Evolutionary conservation across 2,797 vertebrate genomes (phyloP).

Genomic region (Enoplosus armatus): DNA sequence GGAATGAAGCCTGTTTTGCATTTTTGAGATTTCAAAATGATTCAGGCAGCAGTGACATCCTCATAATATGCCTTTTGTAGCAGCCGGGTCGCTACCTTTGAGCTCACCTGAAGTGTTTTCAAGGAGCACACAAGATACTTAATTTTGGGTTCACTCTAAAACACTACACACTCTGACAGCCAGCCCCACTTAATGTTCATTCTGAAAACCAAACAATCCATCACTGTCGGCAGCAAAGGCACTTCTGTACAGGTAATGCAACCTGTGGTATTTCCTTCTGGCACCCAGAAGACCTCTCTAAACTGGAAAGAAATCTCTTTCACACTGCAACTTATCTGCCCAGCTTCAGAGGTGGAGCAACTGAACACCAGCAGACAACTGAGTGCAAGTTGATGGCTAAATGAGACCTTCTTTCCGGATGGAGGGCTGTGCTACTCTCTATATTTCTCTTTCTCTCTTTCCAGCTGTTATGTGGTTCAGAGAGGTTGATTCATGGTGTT

Average conservation of each 20-base stretch:
- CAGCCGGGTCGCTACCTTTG: slow-evolving; percentile 45
- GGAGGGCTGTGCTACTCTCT: neutral
- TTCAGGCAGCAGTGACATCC: slow-evolving; percentile 2
- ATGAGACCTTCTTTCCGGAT: neutral
- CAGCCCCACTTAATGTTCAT: slow-evolving; percentile 49
- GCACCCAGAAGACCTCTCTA: slow-evolving; percentile 19
- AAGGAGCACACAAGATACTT: slow-evolving; percentile 43
- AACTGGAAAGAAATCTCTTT: slow-evolving; percentile 26
- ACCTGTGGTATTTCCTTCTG: slow-evolving; percentile 47
- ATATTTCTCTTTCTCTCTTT: neutral
- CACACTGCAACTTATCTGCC: neutral
- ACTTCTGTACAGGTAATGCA: slow-evolving; percentile 34
- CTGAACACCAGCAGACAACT: neutral
- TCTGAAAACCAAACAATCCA: slow-evolving; percentile 66
- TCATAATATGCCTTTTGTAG: slow-evolving; percentile 15
- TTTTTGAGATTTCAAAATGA: slow-evolving; percentile 28
- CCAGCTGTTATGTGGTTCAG: slow-evolving; percentile 16
- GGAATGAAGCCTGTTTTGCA: slow-evolving; percentile 8
- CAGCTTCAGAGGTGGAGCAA: neutral
- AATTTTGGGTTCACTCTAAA: slow-evolving; percentile 41
- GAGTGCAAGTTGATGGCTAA: neutral
- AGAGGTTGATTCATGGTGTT: slow-evolving; percentile 3
- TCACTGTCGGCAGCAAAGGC: slow-evolving; percentile 48
- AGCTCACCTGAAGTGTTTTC: slow-evolving; percentile 37
- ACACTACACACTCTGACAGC: slow-evolving; percentile 28